Percentiles rank a stretch among this genome's conserved stretches.
These are phyloP conservation scores for Chironomus tentans DNA, from an alignment of 2,888 invertebrate species.

Conservation along the genomic window DNA sequence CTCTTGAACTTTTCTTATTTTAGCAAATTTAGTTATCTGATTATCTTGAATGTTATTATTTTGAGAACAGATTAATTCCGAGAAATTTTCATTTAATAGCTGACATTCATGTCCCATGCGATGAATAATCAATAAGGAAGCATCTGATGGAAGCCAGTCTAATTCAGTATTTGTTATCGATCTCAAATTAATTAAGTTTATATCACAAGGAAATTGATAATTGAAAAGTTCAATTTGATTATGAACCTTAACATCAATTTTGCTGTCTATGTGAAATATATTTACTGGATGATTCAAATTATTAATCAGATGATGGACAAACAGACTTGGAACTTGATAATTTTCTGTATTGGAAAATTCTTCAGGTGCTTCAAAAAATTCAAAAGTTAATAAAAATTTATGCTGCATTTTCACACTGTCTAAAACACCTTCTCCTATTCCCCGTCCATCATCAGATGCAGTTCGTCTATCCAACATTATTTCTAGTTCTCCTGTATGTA, in stretches of 20 bases:
- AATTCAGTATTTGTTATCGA: slow-evolving; percentile 69
- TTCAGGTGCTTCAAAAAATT: slow-evolving; percentile 43
- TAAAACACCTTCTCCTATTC: slow-evolving; percentile 89
- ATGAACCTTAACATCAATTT: slow-evolving; percentile 50
- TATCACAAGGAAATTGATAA: slow-evolving; percentile 60
- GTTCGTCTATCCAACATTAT: slow-evolving; percentile 91
- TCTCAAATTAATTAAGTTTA: slow-evolving; percentile 69
- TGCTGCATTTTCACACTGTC: slow-evolving; percentile 78
- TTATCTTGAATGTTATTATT: neutral
- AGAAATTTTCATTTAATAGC: slow-evolving; percentile 37
- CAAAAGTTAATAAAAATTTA: slow-evolving; percentile 78
- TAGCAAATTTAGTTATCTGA: slow-evolving; percentile 13
- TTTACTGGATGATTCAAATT: slow-evolving; percentile 71
- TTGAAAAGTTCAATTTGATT: slow-evolving; percentile 45
- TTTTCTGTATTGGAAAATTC: slow-evolving; percentile 32
- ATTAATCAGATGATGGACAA: slow-evolving; percentile 65
- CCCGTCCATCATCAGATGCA: slow-evolving; percentile 76
- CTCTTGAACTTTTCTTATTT: slow-evolving; percentile 42
- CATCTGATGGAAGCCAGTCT: slow-evolving; percentile 67
- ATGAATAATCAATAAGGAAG: slow-evolving; percentile 68
- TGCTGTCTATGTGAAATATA: slow-evolving; percentile 58
- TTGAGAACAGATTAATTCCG: slow-evolving; percentile 29
- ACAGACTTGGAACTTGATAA: slow-evolving; percentile 54
- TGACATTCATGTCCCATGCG: slow-evolving; percentile 67
- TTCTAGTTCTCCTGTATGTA: slow-evolving; percentile 82